Conservation (phyloP, 2,797 vertebrate species). For the Neoniphon sammara region DNA sequence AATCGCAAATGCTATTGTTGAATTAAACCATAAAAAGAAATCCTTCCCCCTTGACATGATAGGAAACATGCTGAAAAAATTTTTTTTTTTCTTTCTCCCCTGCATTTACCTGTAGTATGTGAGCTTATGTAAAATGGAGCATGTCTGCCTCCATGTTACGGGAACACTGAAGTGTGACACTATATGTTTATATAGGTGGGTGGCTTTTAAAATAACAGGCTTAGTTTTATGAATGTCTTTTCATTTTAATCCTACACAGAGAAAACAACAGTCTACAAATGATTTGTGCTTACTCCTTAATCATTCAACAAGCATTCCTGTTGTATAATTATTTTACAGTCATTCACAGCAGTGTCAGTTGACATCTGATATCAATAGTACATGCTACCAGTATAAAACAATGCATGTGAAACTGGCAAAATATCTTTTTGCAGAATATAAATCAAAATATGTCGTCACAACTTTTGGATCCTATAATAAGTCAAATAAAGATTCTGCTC, state of each 20-base stretch:
- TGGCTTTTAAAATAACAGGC: not conserved
- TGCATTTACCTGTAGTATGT: constrained; percentile 54
- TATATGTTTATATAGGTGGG: constrained; percentile 8
- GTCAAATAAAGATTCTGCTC: not conserved
- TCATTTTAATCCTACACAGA: not conserved
- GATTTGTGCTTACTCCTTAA: not conserved
- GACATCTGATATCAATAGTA: not conserved
- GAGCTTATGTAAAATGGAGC: constrained; percentile 24
- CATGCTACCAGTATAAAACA: not conserved
- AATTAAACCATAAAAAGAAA: constrained; percentile 99
- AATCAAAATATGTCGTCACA: not conserved
- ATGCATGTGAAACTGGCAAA: not conserved
- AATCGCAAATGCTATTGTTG: constrained; percentile 99
- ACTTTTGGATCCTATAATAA: not conserved
- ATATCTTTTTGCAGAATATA: not conserved
- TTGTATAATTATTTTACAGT: not conserved
- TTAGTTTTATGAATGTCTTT: constrained; percentile 17
- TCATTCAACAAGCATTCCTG: not conserved
- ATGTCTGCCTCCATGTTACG: constrained; percentile 9
- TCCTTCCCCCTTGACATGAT: constrained; percentile 81
- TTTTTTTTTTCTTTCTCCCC: constrained; percentile 54
- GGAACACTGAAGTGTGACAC: constrained; percentile 2
- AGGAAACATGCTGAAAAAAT: constrained; percentile 70
- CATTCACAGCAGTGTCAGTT: not conserved
- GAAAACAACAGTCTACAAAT: not conserved